These are phyloP conservation scores for Venustaconcha ellipsiformis DNA, from an alignment of 1,140 invertebrate species.

Conservation along the genomic window DNA sequence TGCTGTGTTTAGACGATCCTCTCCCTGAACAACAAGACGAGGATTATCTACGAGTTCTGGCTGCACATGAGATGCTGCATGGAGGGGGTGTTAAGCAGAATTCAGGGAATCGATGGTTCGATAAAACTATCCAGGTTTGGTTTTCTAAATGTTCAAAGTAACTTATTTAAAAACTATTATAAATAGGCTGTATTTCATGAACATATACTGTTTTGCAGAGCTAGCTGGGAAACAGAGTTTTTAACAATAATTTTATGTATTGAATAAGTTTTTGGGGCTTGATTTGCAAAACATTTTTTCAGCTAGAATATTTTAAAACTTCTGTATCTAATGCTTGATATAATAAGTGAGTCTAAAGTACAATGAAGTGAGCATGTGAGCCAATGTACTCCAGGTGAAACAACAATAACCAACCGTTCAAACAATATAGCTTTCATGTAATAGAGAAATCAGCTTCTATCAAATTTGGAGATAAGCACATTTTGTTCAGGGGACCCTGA, in stretches of 20 bases:
- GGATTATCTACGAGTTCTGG: constrained; percentile 24
- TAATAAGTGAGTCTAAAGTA: too few relatives aligned
- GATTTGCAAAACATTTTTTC: neutral
- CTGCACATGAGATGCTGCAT: constrained; percentile 84
- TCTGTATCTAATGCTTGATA: too few relatives aligned
- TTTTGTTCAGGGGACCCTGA: too few relatives aligned
- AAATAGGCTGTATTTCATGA: neutral
- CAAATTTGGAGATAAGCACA: too few relatives aligned
- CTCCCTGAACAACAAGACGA: constrained; percentile 24
- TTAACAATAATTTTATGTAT: neutral
- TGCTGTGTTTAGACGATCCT: constrained; percentile 70
- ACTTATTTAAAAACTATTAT: constrained; percentile 55
- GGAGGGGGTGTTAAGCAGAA: constrained; percentile 88
- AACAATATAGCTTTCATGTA: too few relatives aligned
- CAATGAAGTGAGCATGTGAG: too few relatives aligned
- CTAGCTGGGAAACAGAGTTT: neutral
- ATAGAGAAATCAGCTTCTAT: too few relatives aligned
- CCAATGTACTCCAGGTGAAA: too few relatives aligned
- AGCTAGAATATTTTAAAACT: too few relatives aligned
- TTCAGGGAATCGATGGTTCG: constrained; percentile 95
- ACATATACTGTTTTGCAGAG: neutral
- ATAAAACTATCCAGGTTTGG: constrained; percentile 91
- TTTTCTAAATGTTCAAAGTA: constrained; percentile 62
- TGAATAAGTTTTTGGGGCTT: neutral
- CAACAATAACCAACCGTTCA: too few relatives aligned